A percentile compares a stretch with the other conserved stretches of the same genome.
Evolutionary conservation across 2,113 vertebrate species (phyloP).

Genomic region (Myotis davidii): DNA sequence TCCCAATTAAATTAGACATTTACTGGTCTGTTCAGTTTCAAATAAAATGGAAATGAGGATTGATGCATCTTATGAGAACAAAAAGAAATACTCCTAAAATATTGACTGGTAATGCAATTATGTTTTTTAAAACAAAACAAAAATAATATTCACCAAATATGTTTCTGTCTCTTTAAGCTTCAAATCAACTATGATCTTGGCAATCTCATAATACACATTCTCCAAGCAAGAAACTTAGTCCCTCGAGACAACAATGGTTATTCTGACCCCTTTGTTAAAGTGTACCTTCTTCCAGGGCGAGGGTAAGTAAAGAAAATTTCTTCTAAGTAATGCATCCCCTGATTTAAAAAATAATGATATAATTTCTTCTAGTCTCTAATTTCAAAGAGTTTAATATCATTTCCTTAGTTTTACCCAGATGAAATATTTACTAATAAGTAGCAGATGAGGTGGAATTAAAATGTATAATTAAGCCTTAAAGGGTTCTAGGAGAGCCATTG

Average conservation of each 20-base stretch:
- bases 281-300: conserved; percentile 98
- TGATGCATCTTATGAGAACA: neutral
- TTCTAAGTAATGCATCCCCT: neutral
- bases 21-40: conserved; percentile 45
- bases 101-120: neutral
- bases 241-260: conserved; percentile 97
- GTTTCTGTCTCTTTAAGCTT: conserved; percentile 88
- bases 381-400: neutral
- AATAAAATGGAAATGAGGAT: conserved; percentile 38
- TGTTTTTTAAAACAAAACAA: neutral
- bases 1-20: conserved; percentile 33
- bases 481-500: neutral
- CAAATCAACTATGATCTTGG: conserved; percentile 99
- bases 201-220: conserved; percentile 97
- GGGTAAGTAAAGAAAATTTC: conserved; percentile 89
- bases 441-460: neutral
- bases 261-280: conserved; percentile 98
- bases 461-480: neutral
- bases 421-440: neutral
- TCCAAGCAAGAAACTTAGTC: conserved; percentile 97
- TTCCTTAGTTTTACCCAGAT: neutral
- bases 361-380: neutral
- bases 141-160: conserved; percentile 48
- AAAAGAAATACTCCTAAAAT: neutral
- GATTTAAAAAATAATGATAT: neutral